A percentile compares a stretch with the other conserved stretches of the same genome.
Evolutionary conservation across 2,888 invertebrate species (phyloP).

Genomic region (Eupeodes latifasciatus): DNA sequence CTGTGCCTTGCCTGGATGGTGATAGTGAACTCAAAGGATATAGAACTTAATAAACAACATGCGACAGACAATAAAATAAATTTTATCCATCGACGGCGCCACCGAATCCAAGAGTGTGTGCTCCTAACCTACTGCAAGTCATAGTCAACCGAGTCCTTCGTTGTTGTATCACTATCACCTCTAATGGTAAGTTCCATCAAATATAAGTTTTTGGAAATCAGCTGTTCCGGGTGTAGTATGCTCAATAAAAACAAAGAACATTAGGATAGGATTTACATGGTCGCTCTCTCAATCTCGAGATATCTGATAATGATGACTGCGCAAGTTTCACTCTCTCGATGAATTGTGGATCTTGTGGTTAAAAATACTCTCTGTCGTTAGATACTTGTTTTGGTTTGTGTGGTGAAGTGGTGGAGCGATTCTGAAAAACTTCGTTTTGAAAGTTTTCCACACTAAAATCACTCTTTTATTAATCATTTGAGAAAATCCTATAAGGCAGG

Average conservation of each 20-base stretch:
- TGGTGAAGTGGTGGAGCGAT: neutral
- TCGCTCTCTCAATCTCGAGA: neutral
- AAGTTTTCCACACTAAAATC: neutral
- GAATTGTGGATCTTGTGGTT: constrained; percentile 8
- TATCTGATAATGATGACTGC: neutral
- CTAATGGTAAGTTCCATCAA: neutral
- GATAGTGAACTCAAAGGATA: constrained; percentile 11
- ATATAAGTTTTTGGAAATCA: neutral
- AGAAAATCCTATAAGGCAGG: neutral
- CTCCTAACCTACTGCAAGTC: constrained; percentile 3
- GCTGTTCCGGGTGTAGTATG: neutral
- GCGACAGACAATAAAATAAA: constrained; percentile 39
- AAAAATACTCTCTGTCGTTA: neutral
- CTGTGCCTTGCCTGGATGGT: neutral
- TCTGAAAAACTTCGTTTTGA: neutral
- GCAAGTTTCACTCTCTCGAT: neutral
- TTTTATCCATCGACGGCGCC: constrained; percentile 24
- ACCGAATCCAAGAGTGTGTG: constrained; percentile 2
- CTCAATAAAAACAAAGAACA: neutral
- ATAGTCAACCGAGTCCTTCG: too few species aligned
- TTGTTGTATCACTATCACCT: too few species aligned
- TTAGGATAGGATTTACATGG: neutral
- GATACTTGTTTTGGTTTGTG: too few species aligned
- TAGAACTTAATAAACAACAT: constrained; percentile 36
- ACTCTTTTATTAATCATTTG: neutral